Conservation (phyloP, 2,888 invertebrate species). For the Rhamnusium bicolor region DNA sequence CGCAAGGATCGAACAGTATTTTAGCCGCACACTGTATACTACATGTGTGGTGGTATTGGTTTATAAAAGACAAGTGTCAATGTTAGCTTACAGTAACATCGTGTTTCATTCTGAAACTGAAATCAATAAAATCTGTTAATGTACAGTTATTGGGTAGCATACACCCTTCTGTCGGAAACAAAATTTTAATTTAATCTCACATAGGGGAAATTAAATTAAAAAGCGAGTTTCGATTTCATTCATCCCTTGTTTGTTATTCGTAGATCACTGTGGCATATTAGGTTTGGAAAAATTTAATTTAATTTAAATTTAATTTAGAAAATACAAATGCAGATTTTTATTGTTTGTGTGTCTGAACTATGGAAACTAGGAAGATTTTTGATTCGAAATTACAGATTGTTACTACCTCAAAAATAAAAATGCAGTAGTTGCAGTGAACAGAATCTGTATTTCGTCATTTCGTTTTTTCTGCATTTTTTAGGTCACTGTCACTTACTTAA, state of each 20-base stretch:
- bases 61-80: background rate
- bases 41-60: background rate
- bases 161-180: background rate
- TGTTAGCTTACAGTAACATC: background rate
- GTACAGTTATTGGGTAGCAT: background rate
- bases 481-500: too few species aligned
- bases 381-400: too few species aligned
- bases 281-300: background rate
- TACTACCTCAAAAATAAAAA: too few species aligned
- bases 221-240: constrained; percentile 6
- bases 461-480: too few species aligned
- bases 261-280: constrained; percentile 9
- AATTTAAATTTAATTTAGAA: background rate
- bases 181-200: constrained; percentile 23
- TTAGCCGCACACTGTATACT: too few species aligned
- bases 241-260: constrained; percentile 7
- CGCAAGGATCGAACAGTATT: too few species aligned
- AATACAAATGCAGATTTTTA: too few species aligned
- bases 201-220: constrained; percentile 12
- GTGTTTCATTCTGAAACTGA: background rate
- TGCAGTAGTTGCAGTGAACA: too few species aligned
- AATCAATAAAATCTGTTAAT: background rate
- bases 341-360: too few species aligned
- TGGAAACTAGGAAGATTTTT: too few species aligned
- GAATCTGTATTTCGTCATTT: too few species aligned